Evolutionary conservation across 2,888 invertebrate species (phyloP), one percentile per base, ranked within the genome.

Genomic region (Cotesia congregata): DNA sequence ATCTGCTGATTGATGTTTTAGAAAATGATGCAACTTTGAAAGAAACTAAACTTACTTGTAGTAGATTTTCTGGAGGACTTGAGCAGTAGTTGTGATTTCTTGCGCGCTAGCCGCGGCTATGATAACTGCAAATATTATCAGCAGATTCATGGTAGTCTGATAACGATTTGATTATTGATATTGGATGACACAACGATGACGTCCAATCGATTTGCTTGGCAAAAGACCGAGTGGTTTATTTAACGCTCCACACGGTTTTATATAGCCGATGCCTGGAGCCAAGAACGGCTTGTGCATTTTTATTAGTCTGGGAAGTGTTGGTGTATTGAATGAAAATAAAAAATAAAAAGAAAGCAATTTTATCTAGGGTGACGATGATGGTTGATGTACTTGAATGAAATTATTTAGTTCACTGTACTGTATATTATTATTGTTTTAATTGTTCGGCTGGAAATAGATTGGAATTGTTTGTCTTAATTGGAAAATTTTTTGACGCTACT

Each of bases 161-260:
- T 30, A 30, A 30, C 0, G 30, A 30, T 30, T 30, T 30, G 30
- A 30, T 30, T 30, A 30, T 30, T 30, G 30, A 30, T 30, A 30
- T 30, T 30, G 30, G 30, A 30, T 30, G 30, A 30, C 30, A 68
- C 78, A 72, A 76, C 77, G 38, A 77, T 78, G n/a, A 76, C 76
- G 85, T 80, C 81, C 83, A 83, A 86, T 83, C 85, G 85, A 86
- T 86, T 87, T 83, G 86, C 84, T 82, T 87, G 83, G 84, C 86
- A 83, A 85, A 87, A 83, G 85, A 87, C 87, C 88, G 88, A 89
- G 88, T 89, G 90, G 85, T 85, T 85, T 82, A 80, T 79, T 83
- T 81, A 82, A 83, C 84, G 82, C 86, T 82, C 84, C 83, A 83
- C 85, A 83, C 83, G 84, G 87, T 88, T 89, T 88, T 89, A 89